phyloP scores from a whole-genome alignment of 2,888 invertebrate genomes.

The Papilio protenor region DNA sequence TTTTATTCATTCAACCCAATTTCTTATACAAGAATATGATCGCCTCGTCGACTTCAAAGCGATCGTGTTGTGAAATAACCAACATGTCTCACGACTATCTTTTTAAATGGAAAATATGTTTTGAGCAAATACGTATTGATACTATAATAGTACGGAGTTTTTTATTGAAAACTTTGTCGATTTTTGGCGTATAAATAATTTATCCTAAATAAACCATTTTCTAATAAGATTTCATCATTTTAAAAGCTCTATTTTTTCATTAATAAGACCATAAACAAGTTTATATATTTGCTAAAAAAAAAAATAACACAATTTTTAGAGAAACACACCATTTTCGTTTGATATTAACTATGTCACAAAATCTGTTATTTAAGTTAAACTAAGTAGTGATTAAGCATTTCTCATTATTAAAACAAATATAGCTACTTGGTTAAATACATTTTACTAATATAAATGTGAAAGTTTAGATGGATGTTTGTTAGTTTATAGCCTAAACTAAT shows the following conservation, averaged over 20 bases:
- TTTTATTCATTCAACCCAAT: constrained; percentile 70
- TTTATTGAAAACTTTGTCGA: neutral
- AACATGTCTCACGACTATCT: constrained; percentile 21
- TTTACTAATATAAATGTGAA: no score
- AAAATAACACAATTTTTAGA: no score
- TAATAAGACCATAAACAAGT: neutral
- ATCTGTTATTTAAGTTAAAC: neutral
- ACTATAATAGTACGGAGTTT: constrained; percentile 17
- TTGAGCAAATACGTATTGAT: constrained; percentile 10
- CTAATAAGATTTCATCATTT: neutral
- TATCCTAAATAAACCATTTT: neutral
- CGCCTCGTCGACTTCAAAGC: constrained; percentile 53
- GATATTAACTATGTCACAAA: no score
- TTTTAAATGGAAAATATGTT: constrained; percentile 11
- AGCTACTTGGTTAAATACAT: no score
- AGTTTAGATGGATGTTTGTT: no score
- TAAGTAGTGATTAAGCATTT: neutral
- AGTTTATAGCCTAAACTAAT: no score
- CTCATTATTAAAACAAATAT: no score
- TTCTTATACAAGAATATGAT: constrained; percentile 75
- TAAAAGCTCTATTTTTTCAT: neutral
- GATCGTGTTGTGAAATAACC: constrained; percentile 18
- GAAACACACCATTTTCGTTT: no score
- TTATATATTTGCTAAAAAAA: no score
- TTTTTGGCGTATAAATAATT: neutral